Evolutionary conservation across 1,140 invertebrate species (phyloP).

Genomic region (Scylla paramamosain): DNA sequence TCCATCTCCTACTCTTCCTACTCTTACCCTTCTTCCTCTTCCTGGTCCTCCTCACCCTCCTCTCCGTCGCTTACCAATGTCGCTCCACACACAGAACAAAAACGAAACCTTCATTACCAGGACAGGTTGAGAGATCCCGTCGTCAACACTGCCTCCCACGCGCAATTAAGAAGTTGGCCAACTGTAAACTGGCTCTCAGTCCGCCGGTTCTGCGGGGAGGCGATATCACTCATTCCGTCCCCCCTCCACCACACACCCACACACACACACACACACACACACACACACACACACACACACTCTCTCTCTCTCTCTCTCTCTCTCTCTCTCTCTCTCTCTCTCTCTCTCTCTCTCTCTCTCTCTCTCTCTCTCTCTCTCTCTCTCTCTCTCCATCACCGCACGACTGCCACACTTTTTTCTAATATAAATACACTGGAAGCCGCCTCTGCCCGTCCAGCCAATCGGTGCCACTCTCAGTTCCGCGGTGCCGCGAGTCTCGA

Average conservation of each 20-base stretch:
- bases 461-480: too few relatives aligned
- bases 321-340: too few relatives aligned
- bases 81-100: background rate
- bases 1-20: background rate
- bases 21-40: background rate
- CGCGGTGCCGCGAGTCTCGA: too few relatives aligned
- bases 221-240: background rate
- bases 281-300: too few relatives aligned
- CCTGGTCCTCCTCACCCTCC: background rate
- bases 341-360: background rate
- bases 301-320: too few relatives aligned
- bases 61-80: background rate
- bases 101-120: constrained; percentile 39
- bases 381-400: background rate
- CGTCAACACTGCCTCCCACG: constrained; percentile 27
- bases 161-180: constrained; percentile 39
- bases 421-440: too few relatives aligned
- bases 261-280: too few relatives aligned
- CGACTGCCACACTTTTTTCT: too few relatives aligned
- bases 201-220: background rate
- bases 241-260: background rate
- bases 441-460: too few relatives aligned
- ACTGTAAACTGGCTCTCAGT: constrained; percentile 25
- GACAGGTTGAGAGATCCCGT: constrained; percentile 45
- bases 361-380: background rate